Evolutionary conservation across 2,113 vertebrate species (phyloP), one percentile per base, ranked within the genome.

Genomic region (Hydrolagus affinis): DNA sequence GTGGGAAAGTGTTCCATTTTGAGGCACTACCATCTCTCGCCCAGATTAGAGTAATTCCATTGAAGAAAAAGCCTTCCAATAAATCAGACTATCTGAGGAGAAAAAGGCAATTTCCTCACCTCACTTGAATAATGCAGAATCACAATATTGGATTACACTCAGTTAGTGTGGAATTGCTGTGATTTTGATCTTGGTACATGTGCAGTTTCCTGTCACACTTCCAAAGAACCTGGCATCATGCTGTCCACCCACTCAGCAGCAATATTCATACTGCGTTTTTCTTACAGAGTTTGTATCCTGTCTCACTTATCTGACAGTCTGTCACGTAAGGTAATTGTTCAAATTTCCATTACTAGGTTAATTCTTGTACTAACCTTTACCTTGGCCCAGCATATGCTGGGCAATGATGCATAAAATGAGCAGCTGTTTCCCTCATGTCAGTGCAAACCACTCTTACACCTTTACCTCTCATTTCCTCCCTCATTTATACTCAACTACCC

Each of bases 331-430:
- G 4, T 77, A 88, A 2, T 75, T 88, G 89, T 86, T 89, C 17
- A 0, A 15, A 64, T 89, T 78, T 7, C 12, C 72, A 30, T 88
- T 87, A 87, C 19, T 68, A 4, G 25, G 32, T 87, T 90, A 88
- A 87, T 44, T 59, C 77, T 85, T 86, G 72, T 85, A n/a, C 8
- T 86, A 69, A 23, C 0, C 87, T 85, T 89, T 90, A 86, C 56
- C 1, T 87, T 32, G 86, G 59, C 62, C 87, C 69, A 89, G 73
- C 88, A 88, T 87, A 78, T 87, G 28, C 56, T 87, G 74, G 69
- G 56, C 85, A 91, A 85, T 85, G 87, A 92, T 88, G 86, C 86
- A 89, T 11, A 89, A 86, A 87, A 89, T 88, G 87, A 89, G 85
- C 28, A 90, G 89, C 89, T 85, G 56, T 23, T 78, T 86, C 62